Base-by-base conservation (phyloP, 2,113 vertebrate genomes). In the Chaetura pelagica region DNA sequence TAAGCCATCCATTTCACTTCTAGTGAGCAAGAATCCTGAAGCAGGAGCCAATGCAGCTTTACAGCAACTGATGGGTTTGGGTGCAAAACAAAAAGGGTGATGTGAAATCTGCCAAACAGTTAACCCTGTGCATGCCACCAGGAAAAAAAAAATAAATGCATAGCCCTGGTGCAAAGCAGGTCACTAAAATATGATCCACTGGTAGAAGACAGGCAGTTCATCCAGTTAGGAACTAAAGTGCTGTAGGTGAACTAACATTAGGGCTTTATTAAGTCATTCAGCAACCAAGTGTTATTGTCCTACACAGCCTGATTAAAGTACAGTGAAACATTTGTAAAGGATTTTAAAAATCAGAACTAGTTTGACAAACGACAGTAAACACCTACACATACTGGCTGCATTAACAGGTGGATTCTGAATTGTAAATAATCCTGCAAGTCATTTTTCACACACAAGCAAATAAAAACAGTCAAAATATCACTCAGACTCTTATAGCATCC, bases 381-480 rank as follows among this genome's bases (percentile, higher is more conserved):
- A 95, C 89, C 96, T 86, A 96, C 93, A 89, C 75, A 89, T 59
- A 90, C 83, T 57, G 90, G 97, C 95, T 94, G 94, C 75, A 96
- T 93, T 88, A 97, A 94, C 92, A 96, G 94, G 81, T 97, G 78
- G 93, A 88, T 96, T 96, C 93, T 86, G 92, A 97, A 95, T 62
- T 93, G 93, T 92, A 84, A 86, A 85, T 90, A 95, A 97, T 92
- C 93, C 88, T 96, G 97, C 91, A 77, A 90, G 87, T 95, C 29
- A 81, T 92, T 94, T 94, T 89, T 97, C 95, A 96, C 83, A 94
- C 34, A 55, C 92, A 95, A 95, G 96, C 95, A 97, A 94, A 96
- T 95, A 92, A 96, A 96, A 96, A 91, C 88, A 97, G 93, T 96
- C 96, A 97, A 97, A 97, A 94, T 97, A 97, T 93, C 96, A 97